Evolutionary conservation across 1,140 invertebrate species (phyloP).

Genomic region (Drosophila takahashii): DNA sequence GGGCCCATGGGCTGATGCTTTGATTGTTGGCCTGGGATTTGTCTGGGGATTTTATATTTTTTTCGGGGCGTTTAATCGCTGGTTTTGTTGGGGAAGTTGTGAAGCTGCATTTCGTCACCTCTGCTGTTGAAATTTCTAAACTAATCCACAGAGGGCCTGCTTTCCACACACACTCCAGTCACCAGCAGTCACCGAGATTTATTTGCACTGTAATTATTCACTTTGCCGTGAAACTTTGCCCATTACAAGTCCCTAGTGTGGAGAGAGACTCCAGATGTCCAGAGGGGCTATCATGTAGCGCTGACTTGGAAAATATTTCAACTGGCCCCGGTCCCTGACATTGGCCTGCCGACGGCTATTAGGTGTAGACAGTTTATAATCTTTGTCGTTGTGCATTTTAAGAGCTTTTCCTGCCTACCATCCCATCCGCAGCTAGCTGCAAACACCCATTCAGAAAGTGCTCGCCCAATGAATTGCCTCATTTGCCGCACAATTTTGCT

Average conservation of each 20-base stretch:
- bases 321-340: conserved; percentile 48
- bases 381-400: conserved; percentile 73
- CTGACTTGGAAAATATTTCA: conserved; percentile 61
- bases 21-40: conserved; percentile 31
- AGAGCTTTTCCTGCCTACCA: conserved; percentile 43
- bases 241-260: conserved; percentile 51
- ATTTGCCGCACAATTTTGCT: conserved; percentile 75
- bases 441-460: conserved; percentile 50
- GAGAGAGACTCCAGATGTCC: conserved; percentile 47
- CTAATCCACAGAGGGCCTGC: conserved; percentile 10
- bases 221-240: conserved; percentile 68
- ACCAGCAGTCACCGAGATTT: conserved; percentile 47
- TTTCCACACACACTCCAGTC: conserved; percentile 9
- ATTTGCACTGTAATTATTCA: conserved; percentile 79
- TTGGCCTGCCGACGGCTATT: conserved; percentile 59
- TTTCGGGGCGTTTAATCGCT: conserved; percentile 43
- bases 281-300: conserved; percentile 54
- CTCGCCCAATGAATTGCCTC: conserved; percentile 69
- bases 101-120: conserved; percentile 51
- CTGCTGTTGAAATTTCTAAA: conserved; percentile 43
- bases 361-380: conserved; percentile 79
- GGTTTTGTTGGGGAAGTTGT: conserved; percentile 17
- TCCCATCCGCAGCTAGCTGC: not conserved
- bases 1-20: conserved; percentile 23
- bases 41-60: conserved; percentile 8